Evolutionary conservation across 2,888 invertebrate genomes (phyloP).

Genomic region (Calliscelio sp.): DNA sequence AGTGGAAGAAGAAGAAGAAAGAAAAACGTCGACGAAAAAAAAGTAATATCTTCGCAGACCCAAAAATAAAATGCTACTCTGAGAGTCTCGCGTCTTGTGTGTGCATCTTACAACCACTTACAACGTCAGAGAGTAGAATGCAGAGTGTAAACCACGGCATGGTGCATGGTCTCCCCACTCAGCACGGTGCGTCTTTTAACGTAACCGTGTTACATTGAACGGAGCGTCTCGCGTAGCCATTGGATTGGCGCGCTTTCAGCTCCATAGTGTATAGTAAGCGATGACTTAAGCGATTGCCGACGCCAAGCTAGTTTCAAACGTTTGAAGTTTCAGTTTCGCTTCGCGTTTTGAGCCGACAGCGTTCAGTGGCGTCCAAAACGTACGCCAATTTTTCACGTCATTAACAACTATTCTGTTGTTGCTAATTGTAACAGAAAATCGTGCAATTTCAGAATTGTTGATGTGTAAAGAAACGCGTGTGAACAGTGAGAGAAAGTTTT

Average conservation of each 20-base stretch:
- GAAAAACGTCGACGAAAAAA: neutral
- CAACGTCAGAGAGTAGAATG: conserved; percentile 11
- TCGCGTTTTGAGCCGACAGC: conserved; percentile 33
- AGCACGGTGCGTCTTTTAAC: conserved; percentile 37
- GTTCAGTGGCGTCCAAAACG: neutral
- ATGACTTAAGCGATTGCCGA: conserved; percentile 58
- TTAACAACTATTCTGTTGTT: no score
- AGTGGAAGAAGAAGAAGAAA: neutral
- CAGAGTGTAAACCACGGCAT: neutral
- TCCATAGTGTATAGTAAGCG: conserved; percentile 40
- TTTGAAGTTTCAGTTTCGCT: conserved; percentile 60
- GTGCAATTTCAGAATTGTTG: no score
- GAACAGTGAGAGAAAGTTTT: conserved; percentile 27
- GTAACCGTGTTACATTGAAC: conserved; percentile 55
- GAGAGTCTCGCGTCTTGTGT: neutral
- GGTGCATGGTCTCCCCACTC: neutral
- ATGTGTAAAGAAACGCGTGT: conserved; percentile 3
- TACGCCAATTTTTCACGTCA: no score
- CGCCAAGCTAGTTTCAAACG: conserved; percentile 34
- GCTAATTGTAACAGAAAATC: no score
- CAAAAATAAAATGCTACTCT: neutral
- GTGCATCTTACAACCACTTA: conserved; percentile 12
- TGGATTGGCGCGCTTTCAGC: conserved; percentile 61
- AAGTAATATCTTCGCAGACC: neutral
- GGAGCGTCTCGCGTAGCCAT: conserved; percentile 46